Evolutionary conservation across 2,797 vertebrate species (phyloP), one percentile per base, ranked within the genome.

Genomic region (Sciaenops ocellatus): DNA sequence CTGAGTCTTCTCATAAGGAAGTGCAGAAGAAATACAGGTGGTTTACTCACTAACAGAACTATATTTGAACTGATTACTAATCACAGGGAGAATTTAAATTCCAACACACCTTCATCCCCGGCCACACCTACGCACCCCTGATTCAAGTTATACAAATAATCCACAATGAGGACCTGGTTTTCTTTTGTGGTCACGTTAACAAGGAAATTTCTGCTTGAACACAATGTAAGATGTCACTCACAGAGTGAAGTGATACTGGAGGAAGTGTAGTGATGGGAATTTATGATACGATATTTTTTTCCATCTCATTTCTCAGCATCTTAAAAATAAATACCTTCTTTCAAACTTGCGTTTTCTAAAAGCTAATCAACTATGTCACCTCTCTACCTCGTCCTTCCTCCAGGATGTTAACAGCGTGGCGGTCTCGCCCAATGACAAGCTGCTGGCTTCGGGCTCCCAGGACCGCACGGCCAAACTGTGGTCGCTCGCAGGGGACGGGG

Each of bases 321-420:
- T 20, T 26, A 1, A 13, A 0, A 17, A 4, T 0, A 0, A 26
- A 34, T 13, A 13, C 60, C 12, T 5, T 60, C 9, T 12, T 54
- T 61, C 8, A 15, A 16, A 24, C 8, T 42, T 26, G 2, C 16
- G 28, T 65, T 50, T 28, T 17, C 8, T 16, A 6, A 8, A 20
- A 59, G 20, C 2, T 59, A 5, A 20, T 41, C 18, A 34, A 4
- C 6, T 24, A 18, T 6, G 10, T 66, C 41, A 42, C 4, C 13
- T 38, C 10, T 3, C 6, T 30, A 13, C 6, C 9, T 57, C 38
- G 16, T 6, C 57, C 20, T 70, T 15, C 28, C 38, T 59, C 4
- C 79, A 99, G 98, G 98, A 99, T 55, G 92, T 99, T 28, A 99
- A 99, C 95, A 98, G 98, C 0, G 93, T 99, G 63, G 93, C 96